Evolutionary conservation across 2,797 vertebrate species (phyloP).

Genomic region (Psittacula echo): DNA sequence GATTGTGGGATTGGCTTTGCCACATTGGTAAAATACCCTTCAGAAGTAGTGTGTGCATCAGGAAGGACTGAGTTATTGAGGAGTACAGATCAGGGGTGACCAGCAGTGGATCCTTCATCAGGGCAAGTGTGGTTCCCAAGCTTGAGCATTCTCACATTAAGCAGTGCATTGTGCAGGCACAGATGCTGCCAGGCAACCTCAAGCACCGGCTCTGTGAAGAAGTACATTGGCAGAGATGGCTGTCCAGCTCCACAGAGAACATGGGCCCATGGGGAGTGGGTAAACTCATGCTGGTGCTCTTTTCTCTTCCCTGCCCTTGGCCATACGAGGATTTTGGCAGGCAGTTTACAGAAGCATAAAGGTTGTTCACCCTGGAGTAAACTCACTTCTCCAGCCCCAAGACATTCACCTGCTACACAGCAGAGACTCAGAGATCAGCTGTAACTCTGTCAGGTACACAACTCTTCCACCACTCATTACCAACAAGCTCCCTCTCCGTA

Average conservation of each 20-base stretch:
- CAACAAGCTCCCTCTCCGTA: background rate
- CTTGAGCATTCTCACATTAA: background rate
- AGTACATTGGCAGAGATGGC: background rate
- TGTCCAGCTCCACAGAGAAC: background rate
- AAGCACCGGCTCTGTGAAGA: background rate
- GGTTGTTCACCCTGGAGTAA: background rate
- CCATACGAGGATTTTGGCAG: background rate
- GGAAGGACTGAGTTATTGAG: background rate
- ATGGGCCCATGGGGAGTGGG: background rate
- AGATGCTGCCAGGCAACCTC: background rate
- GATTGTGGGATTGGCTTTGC: background rate
- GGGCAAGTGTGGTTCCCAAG: background rate
- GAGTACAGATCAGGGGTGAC: background rate
- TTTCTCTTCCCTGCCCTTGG: background rate
- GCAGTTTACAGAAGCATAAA: background rate
- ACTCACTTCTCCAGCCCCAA: background rate
- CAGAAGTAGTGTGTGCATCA: background rate
- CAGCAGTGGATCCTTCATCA: background rate
- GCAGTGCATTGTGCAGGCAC: background rate
- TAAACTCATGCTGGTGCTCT: background rate
- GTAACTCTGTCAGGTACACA: background rate
- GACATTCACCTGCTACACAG: background rate
- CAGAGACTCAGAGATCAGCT: background rate
- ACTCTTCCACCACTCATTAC: background rate
- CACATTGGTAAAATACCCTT: background rate